A percentile compares a stretch with the other conserved stretches of the same genome.
Conservation (phyloP, 1,140 invertebrate species). For the Frieseomelitta varia region DNA sequence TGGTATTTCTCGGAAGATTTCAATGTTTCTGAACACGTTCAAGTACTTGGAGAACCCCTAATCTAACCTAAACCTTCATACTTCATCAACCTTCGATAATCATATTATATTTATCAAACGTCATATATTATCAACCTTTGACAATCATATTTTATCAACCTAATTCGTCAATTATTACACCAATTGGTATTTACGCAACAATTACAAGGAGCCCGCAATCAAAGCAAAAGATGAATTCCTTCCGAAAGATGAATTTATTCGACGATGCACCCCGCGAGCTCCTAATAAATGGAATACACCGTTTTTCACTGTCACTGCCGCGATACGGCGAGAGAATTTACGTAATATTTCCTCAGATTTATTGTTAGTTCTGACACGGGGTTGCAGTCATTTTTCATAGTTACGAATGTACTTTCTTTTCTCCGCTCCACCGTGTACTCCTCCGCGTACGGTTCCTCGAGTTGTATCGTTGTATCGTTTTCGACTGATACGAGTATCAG, state of each 20-base stretch:
- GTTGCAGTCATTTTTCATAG: constrained; percentile 22
- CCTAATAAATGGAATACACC: not conserved
- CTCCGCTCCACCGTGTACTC: too few species aligned
- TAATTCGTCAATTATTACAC: too few species aligned
- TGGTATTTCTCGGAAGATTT: too few species aligned
- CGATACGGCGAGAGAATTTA: constrained; percentile 11
- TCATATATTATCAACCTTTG: too few species aligned
- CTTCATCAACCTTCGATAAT: too few species aligned
- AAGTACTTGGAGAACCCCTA: too few species aligned
- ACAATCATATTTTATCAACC: too few species aligned
- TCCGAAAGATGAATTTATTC: not conserved
- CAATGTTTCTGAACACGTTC: too few species aligned
- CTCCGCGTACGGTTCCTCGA: not conserved
- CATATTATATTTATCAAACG: too few species aligned
- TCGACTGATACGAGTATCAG: constrained; percentile 11
- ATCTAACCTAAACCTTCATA: too few species aligned
- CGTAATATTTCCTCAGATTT: constrained; percentile 24
- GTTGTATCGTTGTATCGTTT: not conserved
- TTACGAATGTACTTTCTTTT: not conserved
- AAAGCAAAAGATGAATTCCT: not conserved
- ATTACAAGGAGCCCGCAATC: not conserved
- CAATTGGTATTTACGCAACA: too few species aligned
- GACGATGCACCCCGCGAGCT: not conserved
- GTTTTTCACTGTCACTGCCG: not conserved
- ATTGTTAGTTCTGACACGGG: constrained; percentile 23